A percentile compares a stretch with the other conserved stretches of the same genome.
Conservation (phyloP, 2,888 invertebrate species). For the Volucella inflata region DNA sequence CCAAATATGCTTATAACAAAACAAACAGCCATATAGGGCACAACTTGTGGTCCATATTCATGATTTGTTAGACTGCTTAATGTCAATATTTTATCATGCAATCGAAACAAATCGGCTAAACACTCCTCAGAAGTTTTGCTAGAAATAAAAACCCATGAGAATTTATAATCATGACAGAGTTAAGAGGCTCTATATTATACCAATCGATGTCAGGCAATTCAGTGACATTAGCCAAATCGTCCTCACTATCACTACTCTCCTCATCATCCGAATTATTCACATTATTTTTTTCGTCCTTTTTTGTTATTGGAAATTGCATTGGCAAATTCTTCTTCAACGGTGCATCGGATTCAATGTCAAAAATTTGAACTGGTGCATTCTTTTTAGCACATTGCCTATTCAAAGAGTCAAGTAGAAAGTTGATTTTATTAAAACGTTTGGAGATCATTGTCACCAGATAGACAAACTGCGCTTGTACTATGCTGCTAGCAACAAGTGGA, state of each 20-base stretch:
- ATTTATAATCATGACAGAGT: background rate
- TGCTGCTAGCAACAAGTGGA: slow-evolving; percentile 80
- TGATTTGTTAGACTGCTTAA: slow-evolving; percentile 81
- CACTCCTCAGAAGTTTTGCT: slow-evolving; percentile 80
- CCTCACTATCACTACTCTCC: slow-evolving; percentile 59
- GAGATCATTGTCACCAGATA: slow-evolving; percentile 81
- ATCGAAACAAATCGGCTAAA: slow-evolving; percentile 81
- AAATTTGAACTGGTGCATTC: slow-evolving; percentile 79
- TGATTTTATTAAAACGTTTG: slow-evolving; percentile 81
- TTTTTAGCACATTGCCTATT: slow-evolving; percentile 80
- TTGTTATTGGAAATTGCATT: slow-evolving; percentile 4
- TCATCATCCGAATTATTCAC: slow-evolving; percentile 73
- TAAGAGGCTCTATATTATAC: background rate
- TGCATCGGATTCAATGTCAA: slow-evolving; percentile 81
- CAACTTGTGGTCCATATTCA: slow-evolving; percentile 82
- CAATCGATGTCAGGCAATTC: slow-evolving; percentile 46
- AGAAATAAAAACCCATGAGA: background rate
- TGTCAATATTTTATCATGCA: slow-evolving; percentile 82
- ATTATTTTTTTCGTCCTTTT: slow-evolving; percentile 69
- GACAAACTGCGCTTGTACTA: slow-evolving; percentile 82
- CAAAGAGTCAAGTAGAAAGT: slow-evolving; percentile 81
- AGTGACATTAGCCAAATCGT: slow-evolving; percentile 34
- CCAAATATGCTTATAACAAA: slow-evolving; percentile 82
- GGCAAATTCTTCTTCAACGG: slow-evolving; percentile 68
- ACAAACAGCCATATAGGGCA: slow-evolving; percentile 82